These are phyloP conservation scores for Chaetophractus vellerosus DNA, from an alignment of 2,797 vertebrate species.

Conservation along the genomic window DNA sequence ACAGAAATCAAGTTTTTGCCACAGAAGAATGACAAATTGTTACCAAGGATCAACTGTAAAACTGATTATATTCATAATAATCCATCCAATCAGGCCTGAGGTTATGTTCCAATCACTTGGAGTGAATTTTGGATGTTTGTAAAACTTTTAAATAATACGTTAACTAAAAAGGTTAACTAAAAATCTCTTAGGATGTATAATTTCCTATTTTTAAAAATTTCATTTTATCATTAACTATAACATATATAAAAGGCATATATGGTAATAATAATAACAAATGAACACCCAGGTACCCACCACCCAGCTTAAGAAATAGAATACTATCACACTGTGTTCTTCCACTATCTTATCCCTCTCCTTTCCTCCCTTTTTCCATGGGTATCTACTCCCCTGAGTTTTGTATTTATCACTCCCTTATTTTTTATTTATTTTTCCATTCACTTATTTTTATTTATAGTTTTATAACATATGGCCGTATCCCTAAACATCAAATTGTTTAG, in stretches of 20 bases:
- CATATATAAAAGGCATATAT: neutral
- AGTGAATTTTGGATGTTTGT: slow-evolving; percentile 19
- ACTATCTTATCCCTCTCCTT: neutral
- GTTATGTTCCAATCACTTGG: slow-evolving; percentile 27
- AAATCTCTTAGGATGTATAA: neutral
- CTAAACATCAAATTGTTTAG: neutral
- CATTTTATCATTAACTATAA: slow-evolving; percentile 8
- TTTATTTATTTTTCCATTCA: neutral
- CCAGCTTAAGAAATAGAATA: neutral
- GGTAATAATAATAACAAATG: neutral
- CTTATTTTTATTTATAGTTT: neutral
- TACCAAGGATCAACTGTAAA: neutral
- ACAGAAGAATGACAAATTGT: slow-evolving; percentile 47
- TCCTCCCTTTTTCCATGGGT: neutral
- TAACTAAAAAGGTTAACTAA: slow-evolving; percentile 37
- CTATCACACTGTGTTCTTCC: neutral
- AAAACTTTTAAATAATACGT: neutral
- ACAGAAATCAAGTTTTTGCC: slow-evolving; percentile 35
- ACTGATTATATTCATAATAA: neutral
- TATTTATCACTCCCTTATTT: neutral
- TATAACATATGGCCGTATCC: neutral
- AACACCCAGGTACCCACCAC: neutral
- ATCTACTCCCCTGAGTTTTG: neutral
- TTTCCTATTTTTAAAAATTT: neutral
- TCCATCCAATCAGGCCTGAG: neutral